Conservation (phyloP, 2,888 invertebrate species). For the Meghimatium bilineatum region DNA sequence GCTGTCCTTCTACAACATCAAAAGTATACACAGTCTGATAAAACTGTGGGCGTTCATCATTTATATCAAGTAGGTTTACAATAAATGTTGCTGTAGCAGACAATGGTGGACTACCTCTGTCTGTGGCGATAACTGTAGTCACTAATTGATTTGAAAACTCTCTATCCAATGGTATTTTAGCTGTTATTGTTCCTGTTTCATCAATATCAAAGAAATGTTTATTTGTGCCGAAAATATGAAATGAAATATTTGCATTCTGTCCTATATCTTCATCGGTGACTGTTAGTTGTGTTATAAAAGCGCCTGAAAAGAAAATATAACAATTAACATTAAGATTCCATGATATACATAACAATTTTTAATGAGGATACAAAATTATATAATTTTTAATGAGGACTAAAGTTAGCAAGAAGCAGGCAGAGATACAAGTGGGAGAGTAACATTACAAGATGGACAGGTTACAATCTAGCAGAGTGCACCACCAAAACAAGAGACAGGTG, state of each 20-base stretch:
- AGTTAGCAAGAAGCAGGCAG: too few species aligned
- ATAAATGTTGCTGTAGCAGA: conserved; percentile 93
- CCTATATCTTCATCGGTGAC: conserved; percentile 83
- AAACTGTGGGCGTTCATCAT: conserved; percentile 90
- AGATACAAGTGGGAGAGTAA: too few species aligned
- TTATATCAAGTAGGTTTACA: conserved; percentile 95
- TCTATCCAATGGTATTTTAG: conserved; percentile 88
- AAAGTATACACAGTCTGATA: conserved; percentile 57
- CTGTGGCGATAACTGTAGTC: conserved; percentile 90
- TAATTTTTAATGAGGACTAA: too few species aligned
- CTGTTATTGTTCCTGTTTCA: conserved; percentile 88
- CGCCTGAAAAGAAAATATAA: conserved; percentile 52
- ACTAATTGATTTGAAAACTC: conserved; percentile 83
- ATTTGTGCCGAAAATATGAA: conserved; percentile 74
- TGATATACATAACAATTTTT: too few species aligned
- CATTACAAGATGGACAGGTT: too few species aligned
- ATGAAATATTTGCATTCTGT: conserved; percentile 77
- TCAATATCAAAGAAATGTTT: conserved; percentile 85
- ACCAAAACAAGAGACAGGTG: too few species aligned
- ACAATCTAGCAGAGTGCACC: too few species aligned
- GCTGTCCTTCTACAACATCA: conserved; percentile 78
- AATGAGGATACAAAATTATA: too few species aligned
- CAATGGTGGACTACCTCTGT: conserved; percentile 82
- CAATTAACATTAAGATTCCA: not conserved
- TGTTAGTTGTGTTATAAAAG: conserved; percentile 73